Evolutionary conservation across 2,888 invertebrate species (phyloP), one percentile per base, ranked within the genome.

Genomic region (Tricholauxania praeusta): DNA sequence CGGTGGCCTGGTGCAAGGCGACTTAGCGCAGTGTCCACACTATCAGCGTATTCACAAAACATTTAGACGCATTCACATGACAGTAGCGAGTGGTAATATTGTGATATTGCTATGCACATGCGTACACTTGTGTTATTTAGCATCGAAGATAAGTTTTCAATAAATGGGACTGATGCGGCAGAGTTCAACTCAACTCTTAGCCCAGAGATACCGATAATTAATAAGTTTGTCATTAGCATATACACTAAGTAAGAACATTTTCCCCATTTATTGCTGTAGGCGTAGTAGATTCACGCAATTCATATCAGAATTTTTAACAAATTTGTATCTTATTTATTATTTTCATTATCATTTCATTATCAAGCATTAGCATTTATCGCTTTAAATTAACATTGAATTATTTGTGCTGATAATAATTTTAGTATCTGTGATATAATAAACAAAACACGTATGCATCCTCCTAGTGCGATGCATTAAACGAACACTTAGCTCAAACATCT

Each of bases 81-180:
- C 89, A 74, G 93, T 95, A 79, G 95, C 95, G 15, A 91, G 94
- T 86, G 94, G 94, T 72, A 96, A 96, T 82, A 91, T 96, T 87
- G 88, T 91, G 32, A 89, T 92, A 0, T 90, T 93, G 87, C 89
- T 89, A 10, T 92, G 92, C 80, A 92, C 92, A 12, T 89, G 91
- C 63, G 87, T 92, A 75, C 93, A 93, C 85, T 86, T 93, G 72
- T 89, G 91, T 84, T 92, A 92, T 85, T 88, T 93, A 76, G 89
- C 91, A 64, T 82, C 89, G 84, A 84, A 90, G 88, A 86, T 87
- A 48, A 62, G 63, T 47, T 53, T 73, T 53, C 59, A 71, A 51
- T 66, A 59, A 12, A 28, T 57, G 28, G 14, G 53, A 67, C 32
- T 55, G 52, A n/a, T 67, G 32, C 47, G 14, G 28, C n/a, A 51